Evolutionary conservation across 2,888 invertebrate genomes (phyloP).

Genomic region (Bhutanitis thaidina): DNA sequence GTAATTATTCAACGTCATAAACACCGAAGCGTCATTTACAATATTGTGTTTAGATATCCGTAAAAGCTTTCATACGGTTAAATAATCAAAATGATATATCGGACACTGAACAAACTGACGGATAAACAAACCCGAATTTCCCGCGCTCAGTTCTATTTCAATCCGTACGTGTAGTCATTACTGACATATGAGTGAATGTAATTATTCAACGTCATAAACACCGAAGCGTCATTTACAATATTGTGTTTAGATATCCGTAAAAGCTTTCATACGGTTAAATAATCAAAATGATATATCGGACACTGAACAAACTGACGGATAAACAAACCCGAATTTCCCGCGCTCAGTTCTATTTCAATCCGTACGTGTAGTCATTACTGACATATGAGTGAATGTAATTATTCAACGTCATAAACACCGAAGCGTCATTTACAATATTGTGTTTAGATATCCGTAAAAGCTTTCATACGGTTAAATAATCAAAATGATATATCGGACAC

Average conservation of each 20-base stretch:
- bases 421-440: neutral
- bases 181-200: neutral
- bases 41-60: neutral
- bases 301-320: neutral
- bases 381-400: slow-evolving; percentile 4
- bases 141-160: slow-evolving; percentile 4
- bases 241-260: neutral
- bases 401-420: slow-evolving; percentile 1
- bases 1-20: slow-evolving; percentile 14
- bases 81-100: neutral
- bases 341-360: slow-evolving; percentile 9
- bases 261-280: neutral
- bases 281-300: neutral
- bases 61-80: slow-evolving; percentile 1
- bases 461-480: neutral
- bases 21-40: neutral
- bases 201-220: slow-evolving; percentile 10
- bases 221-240: neutral
- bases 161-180: slow-evolving; percentile 1
- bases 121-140: slow-evolving; percentile 2
- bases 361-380: neutral
- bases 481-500: slow-evolving; percentile 1
- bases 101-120: neutral
- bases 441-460: neutral
- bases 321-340: neutral